Conservation (phyloP, 2,888 invertebrate species). For the Rutpela maculata region DNA sequence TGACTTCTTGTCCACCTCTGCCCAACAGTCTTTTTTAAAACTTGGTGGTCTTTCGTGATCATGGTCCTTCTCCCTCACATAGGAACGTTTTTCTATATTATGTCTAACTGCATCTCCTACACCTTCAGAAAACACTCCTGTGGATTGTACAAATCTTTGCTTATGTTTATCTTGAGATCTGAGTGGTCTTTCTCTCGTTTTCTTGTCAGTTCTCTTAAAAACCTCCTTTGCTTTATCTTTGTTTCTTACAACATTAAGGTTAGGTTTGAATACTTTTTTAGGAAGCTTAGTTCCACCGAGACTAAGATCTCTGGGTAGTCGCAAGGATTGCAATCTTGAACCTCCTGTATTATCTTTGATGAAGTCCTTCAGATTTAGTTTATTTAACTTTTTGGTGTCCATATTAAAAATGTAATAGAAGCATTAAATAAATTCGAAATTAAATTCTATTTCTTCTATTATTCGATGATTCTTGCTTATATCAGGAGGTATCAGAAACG, state of each 20-base stretch:
- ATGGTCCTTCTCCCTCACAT: background rate
- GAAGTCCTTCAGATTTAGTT: slow-evolving; percentile 46
- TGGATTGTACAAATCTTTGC: slow-evolving; percentile 49
- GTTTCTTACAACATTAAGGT: slow-evolving; percentile 69
- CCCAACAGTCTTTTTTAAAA: slow-evolving; percentile 24
- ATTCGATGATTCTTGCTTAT: too few relatives aligned
- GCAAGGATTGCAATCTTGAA: slow-evolving; percentile 66
- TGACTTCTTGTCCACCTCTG: slow-evolving; percentile 11
- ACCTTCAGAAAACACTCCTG: slow-evolving; percentile 54
- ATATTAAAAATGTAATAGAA: slow-evolving; percentile 1
- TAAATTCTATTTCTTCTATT: too few relatives aligned
- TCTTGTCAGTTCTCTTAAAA: slow-evolving; percentile 24
- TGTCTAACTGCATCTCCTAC: slow-evolving; percentile 28
- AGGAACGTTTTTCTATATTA: background rate
- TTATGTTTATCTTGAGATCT: slow-evolving; percentile 44
- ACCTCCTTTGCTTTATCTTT: slow-evolving; percentile 64
- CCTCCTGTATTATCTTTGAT: slow-evolving; percentile 38
- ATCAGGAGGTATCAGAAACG: too few relatives aligned
- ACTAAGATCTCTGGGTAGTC: slow-evolving; percentile 68
- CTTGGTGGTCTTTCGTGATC: background rate
- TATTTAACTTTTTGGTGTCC: slow-evolving; percentile 43
- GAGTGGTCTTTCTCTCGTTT: slow-evolving; percentile 10
- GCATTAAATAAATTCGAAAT: too few relatives aligned
- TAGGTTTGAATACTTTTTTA: slow-evolving; percentile 69
- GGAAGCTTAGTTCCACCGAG: slow-evolving; percentile 68